Conservation (phyloP, 1,140 invertebrate genomes). For the Scaptomyza graminum region DNA sequence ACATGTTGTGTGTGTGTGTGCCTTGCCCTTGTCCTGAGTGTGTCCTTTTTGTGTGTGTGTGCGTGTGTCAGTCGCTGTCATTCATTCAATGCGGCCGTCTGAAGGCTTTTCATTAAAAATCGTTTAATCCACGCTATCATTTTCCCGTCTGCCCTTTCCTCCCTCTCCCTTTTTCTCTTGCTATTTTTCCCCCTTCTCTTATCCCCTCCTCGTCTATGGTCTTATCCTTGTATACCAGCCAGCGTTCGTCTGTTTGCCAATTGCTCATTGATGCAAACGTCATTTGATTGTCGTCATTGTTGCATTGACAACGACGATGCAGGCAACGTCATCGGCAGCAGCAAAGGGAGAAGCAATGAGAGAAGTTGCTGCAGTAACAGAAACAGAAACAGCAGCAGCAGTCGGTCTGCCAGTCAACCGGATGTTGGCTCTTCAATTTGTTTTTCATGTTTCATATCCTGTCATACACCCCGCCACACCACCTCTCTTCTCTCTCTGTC, state of each 20-base stretch:
- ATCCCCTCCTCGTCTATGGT: slow-evolving; percentile 23
- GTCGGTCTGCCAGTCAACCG: slow-evolving; percentile 32
- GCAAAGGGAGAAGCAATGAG: neutral
- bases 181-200: neutral
- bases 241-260: slow-evolving; percentile 53
- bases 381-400: slow-evolving; percentile 3
- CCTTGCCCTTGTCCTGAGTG: slow-evolving; percentile 1
- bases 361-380: slow-evolving; percentile 6
- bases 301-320: slow-evolving; percentile 69
- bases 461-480: slow-evolving; percentile 21
- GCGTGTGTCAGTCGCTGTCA: slow-evolving; percentile 47
- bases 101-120: slow-evolving; percentile 83
- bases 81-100: slow-evolving; percentile 63
- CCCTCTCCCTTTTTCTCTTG: no score
- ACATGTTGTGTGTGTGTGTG: neutral
- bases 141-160: slow-evolving; percentile 47
- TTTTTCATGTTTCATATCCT: slow-evolving; percentile 75
- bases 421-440: slow-evolving; percentile 78
- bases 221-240: slow-evolving; percentile 28
- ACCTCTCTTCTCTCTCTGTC: no score
- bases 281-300: slow-evolving; percentile 83
- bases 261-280: slow-evolving; percentile 82
- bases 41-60: slow-evolving; percentile 6
- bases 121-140: slow-evolving; percentile 82
- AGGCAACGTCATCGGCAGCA: slow-evolving; percentile 20